Evolutionary conservation across 2,797 vertebrate genomes (phyloP), one percentile per base, ranked within the genome.

Genomic region (Gadopsis bispinosus): DNA sequence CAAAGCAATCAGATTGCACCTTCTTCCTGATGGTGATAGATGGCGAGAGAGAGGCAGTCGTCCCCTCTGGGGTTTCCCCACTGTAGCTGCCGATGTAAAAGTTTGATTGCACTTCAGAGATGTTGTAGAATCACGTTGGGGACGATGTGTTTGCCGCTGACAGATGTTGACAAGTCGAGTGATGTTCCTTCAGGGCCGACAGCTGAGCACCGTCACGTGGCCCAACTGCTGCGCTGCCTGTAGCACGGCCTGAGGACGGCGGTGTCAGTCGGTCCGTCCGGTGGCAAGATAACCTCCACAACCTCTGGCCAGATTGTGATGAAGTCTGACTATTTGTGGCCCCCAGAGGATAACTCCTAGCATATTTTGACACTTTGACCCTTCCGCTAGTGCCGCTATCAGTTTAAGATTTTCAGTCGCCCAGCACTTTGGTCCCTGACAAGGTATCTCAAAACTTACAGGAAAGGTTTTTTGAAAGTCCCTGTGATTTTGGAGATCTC

Each of bases 1-100:
- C 69, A 61, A 68, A 79, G 80, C 83, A 71, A 80, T 86, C 73
- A 75, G 85, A 80, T 82, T 87, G 72, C 77, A 81, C 66, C 75
- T 78, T 78, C 56, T 37, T 72, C 55, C 69, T 84, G 75, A 83
- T 63, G 56, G 75, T 86, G 90, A 92, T 85, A 81, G 88, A 88
- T 88, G 78, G 65, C 1, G 65, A 60, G 77, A 37, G 45, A 50
- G 64, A 45, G 64, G 75, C 16, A 4, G 47, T 26, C 6, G 7
- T 45, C 76, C 69, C 84, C 83, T 41, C 11, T 0, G 79, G 85
- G 79, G 41, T 64, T 80, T 31, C 53, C 65, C 74, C 68, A 16
- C 61, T 3, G 9, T 2, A 59, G 68, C 77, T 7, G 71, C 55
- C 48, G 71, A 66, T 75, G 69, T 68, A 56, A 72, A 86, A 76